Percentiles rank a stretch among this genome's conserved stretches.
Evolutionary conservation across 2,113 vertebrate species (phyloP).

Genomic region (Falco punctatus): DNA sequence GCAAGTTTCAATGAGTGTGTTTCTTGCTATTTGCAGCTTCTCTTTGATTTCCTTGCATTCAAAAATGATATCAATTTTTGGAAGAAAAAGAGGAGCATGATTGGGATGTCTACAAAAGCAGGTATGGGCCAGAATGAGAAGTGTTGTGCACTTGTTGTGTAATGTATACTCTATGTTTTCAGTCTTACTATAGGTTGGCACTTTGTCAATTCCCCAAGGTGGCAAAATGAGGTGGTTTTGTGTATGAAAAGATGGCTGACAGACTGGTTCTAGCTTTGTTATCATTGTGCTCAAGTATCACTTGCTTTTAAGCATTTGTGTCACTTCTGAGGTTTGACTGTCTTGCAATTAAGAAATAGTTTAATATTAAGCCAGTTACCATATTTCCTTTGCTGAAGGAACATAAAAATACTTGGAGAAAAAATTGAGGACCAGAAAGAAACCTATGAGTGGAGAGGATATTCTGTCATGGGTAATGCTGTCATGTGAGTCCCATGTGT

Average conservation of each 20-base stretch:
- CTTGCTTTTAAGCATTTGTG: not conserved
- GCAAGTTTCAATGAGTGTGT: not conserved
- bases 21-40: slow-evolving; percentile 79
- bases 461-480: not conserved
- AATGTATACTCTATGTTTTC: not conserved
- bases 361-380: not conserved
- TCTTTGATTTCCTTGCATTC: slow-evolving; percentile 98
- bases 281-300: not conserved
- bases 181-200: not conserved
- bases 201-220: not conserved
- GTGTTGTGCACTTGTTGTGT: accelerated
- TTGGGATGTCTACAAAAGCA: slow-evolving; percentile 97
- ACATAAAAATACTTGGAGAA: not conserved
- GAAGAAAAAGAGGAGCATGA: slow-evolving; percentile 98
- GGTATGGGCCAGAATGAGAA: slow-evolving; percentile 70
- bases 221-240: not conserved
- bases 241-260: not conserved
- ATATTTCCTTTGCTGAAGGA: not conserved
- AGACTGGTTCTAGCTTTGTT: not conserved
- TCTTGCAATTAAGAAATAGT: not conserved
- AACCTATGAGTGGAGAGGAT: not conserved
- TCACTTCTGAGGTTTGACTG: not conserved
- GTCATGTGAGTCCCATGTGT: not conserved
- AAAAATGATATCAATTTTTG: slow-evolving; percentile 99
- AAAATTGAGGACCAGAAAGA: not conserved